These are phyloP conservation scores for Paramormyrops kingsleyae DNA, from an alignment of 2,113 vertebrate species.

Conservation along the genomic window DNA sequence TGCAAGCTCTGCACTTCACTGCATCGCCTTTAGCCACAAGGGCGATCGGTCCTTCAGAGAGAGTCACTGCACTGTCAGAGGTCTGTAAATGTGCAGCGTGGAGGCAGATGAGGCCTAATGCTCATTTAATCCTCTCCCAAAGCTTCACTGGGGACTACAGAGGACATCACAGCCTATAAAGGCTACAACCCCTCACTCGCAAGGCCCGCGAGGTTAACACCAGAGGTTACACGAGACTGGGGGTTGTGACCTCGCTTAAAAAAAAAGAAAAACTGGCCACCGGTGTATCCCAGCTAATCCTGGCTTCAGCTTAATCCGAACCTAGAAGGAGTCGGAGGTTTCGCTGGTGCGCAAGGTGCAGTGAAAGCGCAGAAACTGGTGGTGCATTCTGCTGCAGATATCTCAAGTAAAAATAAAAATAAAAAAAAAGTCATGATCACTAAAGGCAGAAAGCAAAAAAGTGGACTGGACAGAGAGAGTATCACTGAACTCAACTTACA, in stretches of 20 bases:
- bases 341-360: constrained; percentile 39
- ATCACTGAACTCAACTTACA: constrained; percentile 86
- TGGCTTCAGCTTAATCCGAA: not conserved
- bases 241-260: not conserved
- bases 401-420: constrained; percentile 32
- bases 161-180: not conserved
- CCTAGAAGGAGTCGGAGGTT: constrained; percentile 15
- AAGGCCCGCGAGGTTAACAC: not conserved
- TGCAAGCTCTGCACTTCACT: not conserved
- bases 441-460: constrained; percentile 48
- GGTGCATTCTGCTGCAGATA: constrained; percentile 40
- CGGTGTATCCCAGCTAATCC: not conserved
- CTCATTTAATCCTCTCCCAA: not conserved
- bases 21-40: not conserved
- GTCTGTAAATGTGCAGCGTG: not conserved
- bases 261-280: not conserved
- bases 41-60: not conserved
- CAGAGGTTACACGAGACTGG: not conserved
- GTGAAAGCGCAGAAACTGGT: constrained; percentile 38
- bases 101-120: not conserved
- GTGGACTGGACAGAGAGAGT: constrained; percentile 57
- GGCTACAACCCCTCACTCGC: not conserved
- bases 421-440: constrained; percentile 39
- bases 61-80: not conserved
- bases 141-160: not conserved